These are phyloP conservation scores for Antennarius maculatus DNA, from an alignment of 2,797 vertebrate genomes.

Conservation along the genomic window DNA sequence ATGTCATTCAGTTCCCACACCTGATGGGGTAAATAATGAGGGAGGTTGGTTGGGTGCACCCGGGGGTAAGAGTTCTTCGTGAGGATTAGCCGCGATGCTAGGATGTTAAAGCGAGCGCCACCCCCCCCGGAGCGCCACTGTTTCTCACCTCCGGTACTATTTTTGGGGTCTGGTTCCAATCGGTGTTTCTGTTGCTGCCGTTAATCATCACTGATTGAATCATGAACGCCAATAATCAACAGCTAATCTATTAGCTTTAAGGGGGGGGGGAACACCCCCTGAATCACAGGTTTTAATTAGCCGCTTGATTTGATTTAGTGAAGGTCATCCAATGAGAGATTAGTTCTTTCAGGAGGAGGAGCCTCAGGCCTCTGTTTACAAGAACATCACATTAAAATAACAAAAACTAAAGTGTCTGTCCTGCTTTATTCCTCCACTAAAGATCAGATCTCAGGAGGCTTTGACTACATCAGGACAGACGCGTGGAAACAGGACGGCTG, in stretches of 20 bases:
- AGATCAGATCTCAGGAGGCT: neutral
- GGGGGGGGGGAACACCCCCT: conserved; percentile 48
- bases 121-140: no score
- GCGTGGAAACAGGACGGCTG: neutral
- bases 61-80: conserved; percentile 44
- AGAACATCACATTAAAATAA: no score
- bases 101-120: conserved; percentile 14
- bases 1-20: conserved; percentile 76
- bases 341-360: conserved; percentile 63
- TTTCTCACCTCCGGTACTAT: conserved; percentile 13
- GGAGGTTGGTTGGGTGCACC: conserved; percentile 58
- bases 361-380: conserved; percentile 60
- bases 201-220: conserved; percentile 67
- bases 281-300: conserved; percentile 76
- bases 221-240: conserved; percentile 64
- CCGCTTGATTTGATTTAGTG: conserved; percentile 77
- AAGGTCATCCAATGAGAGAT: conserved; percentile 73
- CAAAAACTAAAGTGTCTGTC: conserved; percentile 18
- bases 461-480: conserved; percentile 26
- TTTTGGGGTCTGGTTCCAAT: conserved; percentile 7
- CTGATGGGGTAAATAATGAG: conserved; percentile 81
- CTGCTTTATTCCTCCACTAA: conserved; percentile 13
- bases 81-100: conserved; percentile 26
- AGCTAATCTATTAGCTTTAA: conserved; percentile 61
- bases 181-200: no score